Percentiles rank a stretch among this genome's conserved stretches.
phyloP scores from a whole-genome alignment of 2,797 vertebrate species.

The Darevskia nairensis region DNA sequence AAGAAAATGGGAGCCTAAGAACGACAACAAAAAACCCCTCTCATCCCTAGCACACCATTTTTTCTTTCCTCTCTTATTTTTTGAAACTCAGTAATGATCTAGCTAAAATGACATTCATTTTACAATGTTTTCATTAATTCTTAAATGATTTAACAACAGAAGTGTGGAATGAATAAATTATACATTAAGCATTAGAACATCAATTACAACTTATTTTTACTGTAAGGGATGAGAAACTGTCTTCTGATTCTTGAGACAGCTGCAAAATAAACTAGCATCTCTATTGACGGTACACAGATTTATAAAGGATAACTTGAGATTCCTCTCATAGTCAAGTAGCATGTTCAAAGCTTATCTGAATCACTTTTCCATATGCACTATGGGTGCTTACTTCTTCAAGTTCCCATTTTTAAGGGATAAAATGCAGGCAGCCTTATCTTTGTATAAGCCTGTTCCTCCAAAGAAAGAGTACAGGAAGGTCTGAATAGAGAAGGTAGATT shows the following conservation, averaged over 20 bases:
- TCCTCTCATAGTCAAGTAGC: neutral
- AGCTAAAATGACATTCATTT: conserved; percentile 61
- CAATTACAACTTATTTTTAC: conserved; percentile 65
- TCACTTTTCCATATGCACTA: conserved; percentile 11
- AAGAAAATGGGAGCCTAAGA: conserved; percentile 18
- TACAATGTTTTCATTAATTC: conserved; percentile 73
- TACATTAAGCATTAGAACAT: conserved; percentile 74
- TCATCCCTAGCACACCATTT: conserved; percentile 20
- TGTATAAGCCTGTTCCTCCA: neutral
- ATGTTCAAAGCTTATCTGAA: conserved; percentile 17
- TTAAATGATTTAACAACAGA: conserved; percentile 78
- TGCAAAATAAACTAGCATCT: conserved; percentile 60
- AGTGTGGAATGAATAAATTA: conserved; percentile 76
- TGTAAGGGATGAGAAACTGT: conserved; percentile 59
- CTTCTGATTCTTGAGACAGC: conserved; percentile 58
- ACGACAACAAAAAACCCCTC: conserved; percentile 54
- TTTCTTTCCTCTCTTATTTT: conserved; percentile 60
- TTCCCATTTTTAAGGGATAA: conserved; percentile 20
- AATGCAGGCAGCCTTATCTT: conserved; percentile 4
- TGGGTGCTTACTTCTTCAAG: neutral
- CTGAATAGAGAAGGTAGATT: conserved; percentile 3
- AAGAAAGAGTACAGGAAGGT: conserved; percentile 6
- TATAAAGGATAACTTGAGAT: conserved; percentile 46
- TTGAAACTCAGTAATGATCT: conserved; percentile 66
- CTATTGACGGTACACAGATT: conserved; percentile 57